Conservation (phyloP, 30 jellyfish, hydroid and myxozoan species). For the Chrysaora quinquecirrha region DNA sequence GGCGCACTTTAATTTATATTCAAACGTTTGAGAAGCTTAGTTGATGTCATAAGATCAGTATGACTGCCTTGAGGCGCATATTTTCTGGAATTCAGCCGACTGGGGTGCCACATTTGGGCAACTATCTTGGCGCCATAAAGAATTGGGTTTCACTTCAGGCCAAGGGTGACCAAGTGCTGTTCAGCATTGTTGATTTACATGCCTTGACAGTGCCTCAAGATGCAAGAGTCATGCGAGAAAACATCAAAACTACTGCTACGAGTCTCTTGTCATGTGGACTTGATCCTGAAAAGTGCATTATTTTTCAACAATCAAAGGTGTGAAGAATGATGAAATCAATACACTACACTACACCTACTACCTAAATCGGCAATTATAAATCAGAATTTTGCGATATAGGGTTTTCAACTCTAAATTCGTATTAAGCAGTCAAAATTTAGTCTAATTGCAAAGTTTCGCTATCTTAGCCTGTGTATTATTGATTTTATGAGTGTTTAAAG, state of each 20-base stretch:
- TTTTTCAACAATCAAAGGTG: constrained; percentile 95
- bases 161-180: constrained; percentile 45
- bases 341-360: too few species aligned
- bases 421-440: too few species aligned
- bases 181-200: constrained; percentile 87
- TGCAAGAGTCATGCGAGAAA: constrained; percentile 37
- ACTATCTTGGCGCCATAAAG: constrained; percentile 89
- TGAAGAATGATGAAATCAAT: too few species aligned
- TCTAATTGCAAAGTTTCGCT: too few species aligned
- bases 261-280: constrained; percentile 84
- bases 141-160: constrained; percentile 80
- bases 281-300: constrained; percentile 64
- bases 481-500: too few species aligned
- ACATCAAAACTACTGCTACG: constrained; percentile 55
- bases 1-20: background rate
- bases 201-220: constrained; percentile 72
- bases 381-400: too few species aligned
- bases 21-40: too few species aligned
- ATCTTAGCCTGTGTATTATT: too few species aligned
- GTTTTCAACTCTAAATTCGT: too few species aligned
- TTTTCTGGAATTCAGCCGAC: constrained; percentile 97
- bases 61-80: constrained; percentile 47
- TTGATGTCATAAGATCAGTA: background rate
- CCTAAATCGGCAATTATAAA: too few species aligned
- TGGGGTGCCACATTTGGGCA: constrained; percentile 95